These are phyloP conservation scores for Thryonomys swinderianus DNA, from an alignment of 2,113 vertebrate genomes.

Conservation along the genomic window DNA sequence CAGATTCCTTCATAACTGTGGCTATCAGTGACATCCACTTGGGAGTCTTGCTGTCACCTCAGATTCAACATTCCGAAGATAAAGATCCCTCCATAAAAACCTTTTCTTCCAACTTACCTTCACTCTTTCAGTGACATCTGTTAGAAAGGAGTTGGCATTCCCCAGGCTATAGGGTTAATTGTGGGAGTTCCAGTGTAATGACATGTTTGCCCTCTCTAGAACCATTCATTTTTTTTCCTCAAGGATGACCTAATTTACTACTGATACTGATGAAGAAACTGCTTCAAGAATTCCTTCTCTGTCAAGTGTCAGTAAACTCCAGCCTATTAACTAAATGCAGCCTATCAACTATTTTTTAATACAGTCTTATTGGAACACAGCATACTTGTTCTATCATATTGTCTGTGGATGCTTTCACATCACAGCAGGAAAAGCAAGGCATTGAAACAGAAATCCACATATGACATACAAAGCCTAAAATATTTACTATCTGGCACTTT, in stretches of 20 bases:
- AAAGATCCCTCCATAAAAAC: not conserved
- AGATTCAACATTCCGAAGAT: not conserved
- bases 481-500: not conserved
- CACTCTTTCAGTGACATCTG: not conserved
- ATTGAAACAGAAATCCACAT: not conserved
- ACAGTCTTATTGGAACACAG: constrained; percentile 30
- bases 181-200: not conserved
- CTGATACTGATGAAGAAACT: not conserved
- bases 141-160: not conserved
- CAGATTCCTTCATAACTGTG: not conserved
- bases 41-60: not conserved
- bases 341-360: not conserved
- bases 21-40: not conserved
- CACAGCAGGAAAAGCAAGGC: not conserved
- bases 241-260: not conserved
- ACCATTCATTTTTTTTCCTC: not conserved
- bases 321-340: not conserved
- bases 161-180: not conserved
- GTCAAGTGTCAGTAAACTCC: not conserved
- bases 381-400: not conserved
- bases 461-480: not conserved
- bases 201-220: not conserved
- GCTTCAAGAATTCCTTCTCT: not conserved
- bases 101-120: not conserved
- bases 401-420: not conserved